Base-by-base conservation (phyloP, 2,888 invertebrate genomes). In the Nudaria mundana region DNA sequence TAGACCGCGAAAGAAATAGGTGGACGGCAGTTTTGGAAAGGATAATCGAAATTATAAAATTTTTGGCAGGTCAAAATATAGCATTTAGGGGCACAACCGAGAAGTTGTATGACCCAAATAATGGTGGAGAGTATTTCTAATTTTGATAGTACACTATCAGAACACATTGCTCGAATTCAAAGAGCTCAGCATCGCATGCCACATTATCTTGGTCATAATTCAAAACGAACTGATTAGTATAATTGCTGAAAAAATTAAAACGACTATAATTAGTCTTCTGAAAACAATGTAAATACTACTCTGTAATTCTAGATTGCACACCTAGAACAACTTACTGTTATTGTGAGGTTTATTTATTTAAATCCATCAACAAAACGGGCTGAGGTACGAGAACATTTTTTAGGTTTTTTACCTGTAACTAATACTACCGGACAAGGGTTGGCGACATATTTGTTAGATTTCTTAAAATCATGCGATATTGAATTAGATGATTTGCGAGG, bases 401-500 rank as follows among this genome's bases (percentile, higher is more conserved):
- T 18, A 5, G 5, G 18, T 18, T 18, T 18, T 5, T 18, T 18
- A 5, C 18, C 18, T 18, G 5, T 18, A 5, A 18, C 18, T 5
- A 5, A 18, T 5, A 18, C 33, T 33, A 33, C 33, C n/a, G 33
- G 24, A 5, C 15, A 8, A 11, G 24, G 8, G 6, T 14, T 33
- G 24, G 15, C 15, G n/a, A 2, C 14, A n/a, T 22, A 15, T 33
- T 15, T 33, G 14, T 20, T 33, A 10, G 34, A 34, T 10, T 20
- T 6, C 12, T 26, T 35, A 20, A 8, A 8, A 5, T 8, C 26
- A 14, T 14, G 14, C 20, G 31, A 30, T 20, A 26, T 41, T 37
- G 32, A 45, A 31, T 32, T 37, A 41, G 36, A 40, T 38, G 40
- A 44, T 35, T 37, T 49, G 40, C 37, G 43, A 13, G 40, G 44